Evolutionary conservation across 53 echinoderm and acorn worm species (phyloP).

Genomic region (Arbacia lixula): DNA sequence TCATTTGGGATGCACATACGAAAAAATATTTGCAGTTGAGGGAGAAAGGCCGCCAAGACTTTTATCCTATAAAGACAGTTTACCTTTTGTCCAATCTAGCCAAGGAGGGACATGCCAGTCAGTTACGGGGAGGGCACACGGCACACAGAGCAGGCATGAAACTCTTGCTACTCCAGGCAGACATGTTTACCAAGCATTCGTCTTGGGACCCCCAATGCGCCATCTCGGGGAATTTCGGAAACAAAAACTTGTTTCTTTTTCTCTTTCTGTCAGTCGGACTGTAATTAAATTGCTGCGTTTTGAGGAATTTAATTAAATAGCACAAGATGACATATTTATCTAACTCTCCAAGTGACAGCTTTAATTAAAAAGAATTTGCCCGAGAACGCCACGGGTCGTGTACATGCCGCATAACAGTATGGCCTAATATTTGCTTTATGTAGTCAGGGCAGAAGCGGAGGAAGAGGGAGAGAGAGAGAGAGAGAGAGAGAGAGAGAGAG

Average conservation of each 20-base stretch:
- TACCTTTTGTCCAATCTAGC: no score
- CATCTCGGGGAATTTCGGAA: slow-evolving; percentile 13
- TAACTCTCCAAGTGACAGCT: slow-evolving; percentile 51
- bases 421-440: slow-evolving; percentile 60
- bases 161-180: not conserved
- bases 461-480: not conserved
- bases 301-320: slow-evolving; percentile 63
- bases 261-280: slow-evolving; percentile 39
- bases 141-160: slow-evolving; percentile 20
- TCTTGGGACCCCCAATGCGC: slow-evolving; percentile 38
- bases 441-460: not conserved
- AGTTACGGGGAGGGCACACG: no score
- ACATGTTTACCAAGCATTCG: slow-evolving; percentile 38
- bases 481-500: not conserved
- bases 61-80: no score
- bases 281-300: slow-evolving; percentile 55
- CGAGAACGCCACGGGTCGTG: slow-evolving; percentile 35
- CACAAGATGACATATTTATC: slow-evolving; percentile 56
- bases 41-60: no score
- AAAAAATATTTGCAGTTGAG: no score
- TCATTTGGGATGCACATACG: no score
- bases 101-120: no score
- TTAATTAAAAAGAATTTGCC: slow-evolving; percentile 59
- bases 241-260: slow-evolving; percentile 50
- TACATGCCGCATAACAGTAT: slow-evolving; percentile 48